Conservation (phyloP, 1,140 invertebrate species). For the Gryllus bimaculatus region DNA sequence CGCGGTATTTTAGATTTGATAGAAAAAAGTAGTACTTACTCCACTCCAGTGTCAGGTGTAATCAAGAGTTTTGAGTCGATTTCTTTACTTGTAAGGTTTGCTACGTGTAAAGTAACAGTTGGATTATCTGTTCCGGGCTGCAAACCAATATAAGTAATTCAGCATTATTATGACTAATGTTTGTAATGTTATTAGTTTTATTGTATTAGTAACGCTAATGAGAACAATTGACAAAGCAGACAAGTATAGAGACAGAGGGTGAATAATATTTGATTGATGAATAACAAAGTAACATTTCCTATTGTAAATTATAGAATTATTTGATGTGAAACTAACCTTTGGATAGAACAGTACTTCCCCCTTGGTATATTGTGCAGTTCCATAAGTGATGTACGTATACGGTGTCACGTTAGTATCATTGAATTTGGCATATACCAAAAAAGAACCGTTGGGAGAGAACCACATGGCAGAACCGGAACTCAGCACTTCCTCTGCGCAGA, state of each 20-base stretch:
- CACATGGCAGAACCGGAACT: slow-evolving; percentile 74
- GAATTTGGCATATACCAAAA: slow-evolving; percentile 72
- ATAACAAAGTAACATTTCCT: too few species aligned
- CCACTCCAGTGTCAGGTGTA: too few species aligned
- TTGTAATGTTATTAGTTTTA: too few species aligned
- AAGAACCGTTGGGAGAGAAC: slow-evolving; percentile 73
- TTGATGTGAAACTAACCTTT: neutral
- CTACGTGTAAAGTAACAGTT: slow-evolving; percentile 53
- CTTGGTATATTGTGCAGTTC: neutral
- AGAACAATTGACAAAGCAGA: too few species aligned
- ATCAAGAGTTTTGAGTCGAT: too few species aligned
- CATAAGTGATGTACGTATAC: slow-evolving; percentile 43
- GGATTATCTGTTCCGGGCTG: slow-evolving; percentile 73
- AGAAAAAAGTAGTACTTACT: too few species aligned
- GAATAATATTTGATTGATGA: too few species aligned
- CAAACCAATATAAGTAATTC: slow-evolving; percentile 24
- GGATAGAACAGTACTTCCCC: neutral
- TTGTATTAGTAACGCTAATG: too few species aligned
- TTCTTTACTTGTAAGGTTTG: slow-evolving; percentile 40
- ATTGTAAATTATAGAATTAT: too few species aligned
- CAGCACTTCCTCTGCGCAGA: slow-evolving; percentile 74
- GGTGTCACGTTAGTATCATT: slow-evolving; percentile 54
- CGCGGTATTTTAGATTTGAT: too few species aligned
- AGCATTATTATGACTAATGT: neutral
- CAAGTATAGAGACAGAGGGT: too few species aligned